Evolutionary conservation across 2,888 invertebrate species (phyloP), one percentile per base, ranked within the genome.

Genomic region (Pyrrhia umbra): DNA sequence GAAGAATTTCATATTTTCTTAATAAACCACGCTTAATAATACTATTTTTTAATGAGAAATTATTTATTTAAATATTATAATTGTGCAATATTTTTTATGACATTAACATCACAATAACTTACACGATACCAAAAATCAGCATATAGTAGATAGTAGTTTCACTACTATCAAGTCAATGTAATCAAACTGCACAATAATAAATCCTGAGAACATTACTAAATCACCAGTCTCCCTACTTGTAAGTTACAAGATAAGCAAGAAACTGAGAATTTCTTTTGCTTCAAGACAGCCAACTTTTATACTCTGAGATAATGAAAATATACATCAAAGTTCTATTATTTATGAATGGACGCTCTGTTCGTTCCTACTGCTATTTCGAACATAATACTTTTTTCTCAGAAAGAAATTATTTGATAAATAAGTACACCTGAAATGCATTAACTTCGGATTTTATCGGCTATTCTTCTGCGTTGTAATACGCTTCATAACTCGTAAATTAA

Each of bases 181-280:
- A 43, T 8, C 30, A 30, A 54, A 54, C 61, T 43, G 23, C 40
- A 62, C 18, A 16, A 13, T 20, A 9, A 51, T 49, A 70, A 55
- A 71, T 71, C 47, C 42, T n/a, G 4, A 20, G 2, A 15, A 40
- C 49, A 34, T 34, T 30, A 51, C 55, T 69, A 71, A 70, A 71
- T 71, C 70, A 65, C 51, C 16, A 23, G 20, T 30, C 65, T 52
- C 71, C 55, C 70, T 45, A 37, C 55, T 54, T 50, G 42, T 57
- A 34, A 51, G 23, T 60, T 16, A 56, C 54, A n/a, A 63, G 71
- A 74, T 77, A 74, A 73, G 69, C 49, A 13, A 69, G 37, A 25
- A 30, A 40, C 49, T 15, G 3, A 45, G 55, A 37, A 40, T 39
- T 34, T 50, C 50, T 46, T 51, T 47, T 47, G 42, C 46, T 62